Conservation (phyloP, 2,113 vertebrate genomes). For the Phocoena sinus region DNA sequence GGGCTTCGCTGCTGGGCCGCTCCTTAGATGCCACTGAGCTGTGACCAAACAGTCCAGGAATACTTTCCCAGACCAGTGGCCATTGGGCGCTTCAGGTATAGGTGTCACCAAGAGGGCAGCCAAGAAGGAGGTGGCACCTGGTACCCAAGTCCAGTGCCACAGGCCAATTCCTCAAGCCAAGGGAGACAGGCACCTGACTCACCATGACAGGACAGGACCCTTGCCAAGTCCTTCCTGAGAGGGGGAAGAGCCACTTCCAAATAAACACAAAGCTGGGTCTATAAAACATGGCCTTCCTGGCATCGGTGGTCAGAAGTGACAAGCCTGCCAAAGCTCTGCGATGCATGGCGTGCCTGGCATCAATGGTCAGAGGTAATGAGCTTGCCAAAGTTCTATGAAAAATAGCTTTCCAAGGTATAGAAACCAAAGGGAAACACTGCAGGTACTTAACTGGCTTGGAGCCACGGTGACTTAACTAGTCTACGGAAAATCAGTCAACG, state of each 20-base stretch:
- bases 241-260: background rate
- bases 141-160: background rate
- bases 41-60: background rate
- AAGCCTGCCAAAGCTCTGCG: background rate
- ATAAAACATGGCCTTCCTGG: background rate
- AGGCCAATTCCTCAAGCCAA: background rate
- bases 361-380: background rate
- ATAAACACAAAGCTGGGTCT: background rate
- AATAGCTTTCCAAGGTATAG: background rate
- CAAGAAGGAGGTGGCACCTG: slow-evolving; percentile 1
- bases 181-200: background rate
- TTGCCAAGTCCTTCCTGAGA: background rate
- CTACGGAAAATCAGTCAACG: background rate
- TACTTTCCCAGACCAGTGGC: background rate
- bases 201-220: background rate
- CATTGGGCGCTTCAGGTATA: background rate
- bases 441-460: background rate
- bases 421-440: background rate
- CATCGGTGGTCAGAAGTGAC: background rate
- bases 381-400: background rate
- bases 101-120: slow-evolving; percentile 16
- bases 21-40: background rate
- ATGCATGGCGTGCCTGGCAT: background rate
- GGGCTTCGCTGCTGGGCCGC: background rate
- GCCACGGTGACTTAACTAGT: background rate